Conservation (phyloP, 2,113 vertebrate genomes). For the Pseudois nayaur region DNA sequence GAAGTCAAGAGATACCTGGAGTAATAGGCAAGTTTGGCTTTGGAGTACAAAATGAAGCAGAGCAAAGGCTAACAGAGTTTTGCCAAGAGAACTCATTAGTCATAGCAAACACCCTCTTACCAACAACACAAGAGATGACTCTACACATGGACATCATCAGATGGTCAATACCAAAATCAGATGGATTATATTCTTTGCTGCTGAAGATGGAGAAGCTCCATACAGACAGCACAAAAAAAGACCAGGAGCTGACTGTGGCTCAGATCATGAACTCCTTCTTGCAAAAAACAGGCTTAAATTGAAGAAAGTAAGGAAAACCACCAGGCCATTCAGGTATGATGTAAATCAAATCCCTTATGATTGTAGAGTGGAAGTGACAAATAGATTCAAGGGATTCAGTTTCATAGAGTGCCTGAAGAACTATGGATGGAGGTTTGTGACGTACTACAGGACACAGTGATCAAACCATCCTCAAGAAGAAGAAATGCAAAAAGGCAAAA, state of each 20-base stretch:
- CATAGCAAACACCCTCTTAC: background rate
- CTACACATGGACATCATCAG: background rate
- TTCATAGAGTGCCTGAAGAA: background rate
- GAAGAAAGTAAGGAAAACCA: background rate
- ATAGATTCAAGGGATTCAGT: background rate
- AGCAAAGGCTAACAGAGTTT: background rate
- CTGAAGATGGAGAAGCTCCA: background rate
- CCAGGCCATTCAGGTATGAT: background rate
- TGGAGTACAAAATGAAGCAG: background rate
- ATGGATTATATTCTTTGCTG: background rate
- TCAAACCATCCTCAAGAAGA: background rate
- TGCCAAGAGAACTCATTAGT: background rate
- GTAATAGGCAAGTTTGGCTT: background rate
- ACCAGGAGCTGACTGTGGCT: background rate
- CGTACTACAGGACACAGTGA: background rate
- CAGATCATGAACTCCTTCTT: background rate
- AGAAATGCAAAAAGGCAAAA: background rate
- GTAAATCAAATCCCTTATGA: background rate
- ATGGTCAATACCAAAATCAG: background rate
- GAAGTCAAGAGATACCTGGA: background rate
- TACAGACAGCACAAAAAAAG: background rate
- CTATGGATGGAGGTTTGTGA: background rate
- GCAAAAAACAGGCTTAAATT: background rate
- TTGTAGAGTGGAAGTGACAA: background rate
- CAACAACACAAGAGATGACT: background rate